Conservation (phyloP, 2,113 vertebrate species). For the Chitala chitala region DNA sequence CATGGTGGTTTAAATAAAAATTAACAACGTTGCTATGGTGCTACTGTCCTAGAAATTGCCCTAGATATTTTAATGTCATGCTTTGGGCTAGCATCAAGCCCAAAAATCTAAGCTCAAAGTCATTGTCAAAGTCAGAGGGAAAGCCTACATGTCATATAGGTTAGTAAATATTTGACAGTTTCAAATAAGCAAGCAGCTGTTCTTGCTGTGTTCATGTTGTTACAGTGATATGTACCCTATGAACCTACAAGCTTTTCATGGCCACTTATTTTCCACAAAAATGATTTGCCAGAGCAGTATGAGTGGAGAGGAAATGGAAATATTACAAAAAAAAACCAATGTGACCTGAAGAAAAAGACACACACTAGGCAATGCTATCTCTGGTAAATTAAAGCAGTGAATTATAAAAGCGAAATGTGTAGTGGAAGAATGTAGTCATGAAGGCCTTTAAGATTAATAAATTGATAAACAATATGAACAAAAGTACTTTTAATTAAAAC, state of each 20-base stretch:
- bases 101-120: constrained; percentile 3
- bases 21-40: not conserved
- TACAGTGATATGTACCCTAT: not conserved
- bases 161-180: not conserved
- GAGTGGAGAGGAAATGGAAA: too few relatives aligned
- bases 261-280: not conserved
- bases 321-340: too few relatives aligned
- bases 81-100: constrained; percentile 10
- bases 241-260: not conserved
- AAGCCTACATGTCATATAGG: too few relatives aligned
- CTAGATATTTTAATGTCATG: constrained; percentile 4
- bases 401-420: too few relatives aligned
- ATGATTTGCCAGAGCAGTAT: too few relatives aligned
- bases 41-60: not conserved
- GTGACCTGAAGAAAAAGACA: not conserved
- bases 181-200: not conserved
- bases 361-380: not conserved
- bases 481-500: too few relatives aligned
- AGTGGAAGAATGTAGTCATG: too few relatives aligned
- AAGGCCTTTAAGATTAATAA: too few relatives aligned
- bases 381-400: too few relatives aligned
- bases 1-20: constrained; percentile 15
- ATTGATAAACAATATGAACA: too few relatives aligned
- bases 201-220: too few relatives aligned
- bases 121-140: constrained; percentile 13